phyloP scores from a whole-genome alignment of 2,113 vertebrate species.

The Lutjanus erythropterus region DNA sequence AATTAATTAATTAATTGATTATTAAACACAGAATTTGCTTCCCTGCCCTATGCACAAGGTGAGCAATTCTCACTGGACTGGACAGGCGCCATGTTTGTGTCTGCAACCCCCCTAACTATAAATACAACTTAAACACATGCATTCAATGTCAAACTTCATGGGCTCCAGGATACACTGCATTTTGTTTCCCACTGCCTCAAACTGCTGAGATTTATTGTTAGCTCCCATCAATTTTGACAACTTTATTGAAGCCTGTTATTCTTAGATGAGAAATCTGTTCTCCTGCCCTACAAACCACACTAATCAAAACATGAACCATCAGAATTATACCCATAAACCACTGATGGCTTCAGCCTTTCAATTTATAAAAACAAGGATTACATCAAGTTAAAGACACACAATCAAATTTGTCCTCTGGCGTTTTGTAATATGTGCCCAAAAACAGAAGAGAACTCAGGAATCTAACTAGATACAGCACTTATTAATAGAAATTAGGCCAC shows the following conservation, averaged over 20 bases:
- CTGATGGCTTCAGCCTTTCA: not conserved
- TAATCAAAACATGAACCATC: conserved; percentile 3
- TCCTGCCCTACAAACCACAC: conserved; percentile 4
- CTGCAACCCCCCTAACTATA: not conserved
- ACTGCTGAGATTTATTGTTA: not conserved
- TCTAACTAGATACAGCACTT: conserved; percentile 43
- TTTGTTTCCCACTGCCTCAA: conserved; percentile 3
- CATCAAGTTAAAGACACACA: not conserved
- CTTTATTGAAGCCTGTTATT: not conserved
- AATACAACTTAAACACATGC: not conserved
- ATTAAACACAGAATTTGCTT: no score
- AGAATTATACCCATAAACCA: conserved; percentile 1
- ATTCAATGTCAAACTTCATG: not conserved
- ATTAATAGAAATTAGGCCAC: conserved; percentile 74
- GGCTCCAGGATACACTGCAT: not conserved
- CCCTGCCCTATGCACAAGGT: no score
- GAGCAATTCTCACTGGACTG: no score
- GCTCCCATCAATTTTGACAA: not conserved
- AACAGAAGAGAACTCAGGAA: conserved; percentile 1
- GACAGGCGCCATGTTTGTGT: no score
- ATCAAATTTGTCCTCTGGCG: not conserved
- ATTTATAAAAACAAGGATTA: conserved; percentile 10
- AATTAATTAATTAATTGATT: no score
- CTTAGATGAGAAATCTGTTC: not conserved
- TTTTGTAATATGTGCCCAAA: not conserved